Evolutionary conservation across 1,140 invertebrate genomes (phyloP).

Genomic region (Alviniconcha marisindica): DNA sequence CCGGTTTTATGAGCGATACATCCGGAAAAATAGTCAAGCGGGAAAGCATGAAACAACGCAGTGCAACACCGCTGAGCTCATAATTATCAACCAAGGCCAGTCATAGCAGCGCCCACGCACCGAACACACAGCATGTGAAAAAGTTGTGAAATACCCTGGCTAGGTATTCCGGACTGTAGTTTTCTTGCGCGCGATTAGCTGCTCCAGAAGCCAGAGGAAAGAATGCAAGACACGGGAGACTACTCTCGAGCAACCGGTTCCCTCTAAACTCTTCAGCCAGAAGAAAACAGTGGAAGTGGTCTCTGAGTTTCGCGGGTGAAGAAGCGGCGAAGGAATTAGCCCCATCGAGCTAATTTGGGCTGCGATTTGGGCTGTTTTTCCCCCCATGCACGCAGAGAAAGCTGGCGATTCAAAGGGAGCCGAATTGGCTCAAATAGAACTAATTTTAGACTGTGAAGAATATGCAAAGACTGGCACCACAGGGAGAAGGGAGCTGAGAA

Average conservation of each 20-base stretch:
- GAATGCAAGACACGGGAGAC: constrained; percentile 7
- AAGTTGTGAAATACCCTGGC: too few species aligned
- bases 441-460: constrained; percentile 17
- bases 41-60: too few species aligned
- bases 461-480: background rate
- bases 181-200: background rate
- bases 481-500: background rate
- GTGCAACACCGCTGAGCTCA: too few species aligned
- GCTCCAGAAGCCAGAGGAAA: background rate
- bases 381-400: background rate
- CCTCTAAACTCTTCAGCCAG: constrained; percentile 11
- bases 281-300: constrained; percentile 27
- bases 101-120: too few species aligned
- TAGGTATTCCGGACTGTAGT: background rate
- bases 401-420: background rate
- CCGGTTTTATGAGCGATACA: too few species aligned
- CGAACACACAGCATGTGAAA: too few species aligned
- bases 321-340: constrained; percentile 23
- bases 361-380: constrained; percentile 26
- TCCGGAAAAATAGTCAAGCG: too few species aligned
- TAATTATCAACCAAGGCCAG: too few species aligned
- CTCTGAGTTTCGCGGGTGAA: background rate
- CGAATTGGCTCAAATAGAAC: constrained; percentile 11
- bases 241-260: background rate
- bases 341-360: constrained; percentile 26